Evolutionary conservation across 2,888 invertebrate genomes (phyloP), one percentile per base, ranked within the genome.

Genomic region (Apamea crenata): DNA sequence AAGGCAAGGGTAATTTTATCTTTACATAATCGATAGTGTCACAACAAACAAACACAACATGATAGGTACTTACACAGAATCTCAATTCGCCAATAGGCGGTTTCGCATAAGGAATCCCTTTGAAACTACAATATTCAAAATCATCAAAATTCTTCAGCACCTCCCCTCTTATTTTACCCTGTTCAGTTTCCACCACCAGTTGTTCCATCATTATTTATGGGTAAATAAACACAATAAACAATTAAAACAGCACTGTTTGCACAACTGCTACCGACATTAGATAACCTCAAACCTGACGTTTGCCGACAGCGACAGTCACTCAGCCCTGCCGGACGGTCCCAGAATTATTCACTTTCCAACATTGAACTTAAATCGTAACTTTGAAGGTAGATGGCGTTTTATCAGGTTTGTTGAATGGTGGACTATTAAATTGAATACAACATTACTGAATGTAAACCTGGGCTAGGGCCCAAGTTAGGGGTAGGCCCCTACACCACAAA

Each of bases 41-140:
- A 7, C 18, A 56, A 1, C n/a, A 56, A 75, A 66, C 12, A 56
- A 29, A 32, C 25, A 63, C 12, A 80, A 29, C 44, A 44, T 40
- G n/a, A 21, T 44, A 93, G 44, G 21, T 78, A 94, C 95, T 95
- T 90, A 96, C 95, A 82, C 92, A 81, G 90, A 96, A 96, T 89
- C 96, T 91, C 75, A 95, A 86, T 32, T 94, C 93, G 53, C 93
- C 97, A 47, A 97, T 71, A 29, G 97, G 97, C 40, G 97, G 97
- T 79, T 96, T 96, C 1, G 97, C 97, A 88, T 97, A 97, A 0
- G 97, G 97, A 70, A 97, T 96, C 3, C 97, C 97, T 84, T 96
- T 96, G 87, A 97, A 97, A 44, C 94, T 94, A 84, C 93, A 95
- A 88, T 95, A 97, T 61, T 93, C 78, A 69, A 93, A 88, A 14